Conservation (phyloP, 1,140 invertebrate genomes). For the Dryas iulia region DNA sequence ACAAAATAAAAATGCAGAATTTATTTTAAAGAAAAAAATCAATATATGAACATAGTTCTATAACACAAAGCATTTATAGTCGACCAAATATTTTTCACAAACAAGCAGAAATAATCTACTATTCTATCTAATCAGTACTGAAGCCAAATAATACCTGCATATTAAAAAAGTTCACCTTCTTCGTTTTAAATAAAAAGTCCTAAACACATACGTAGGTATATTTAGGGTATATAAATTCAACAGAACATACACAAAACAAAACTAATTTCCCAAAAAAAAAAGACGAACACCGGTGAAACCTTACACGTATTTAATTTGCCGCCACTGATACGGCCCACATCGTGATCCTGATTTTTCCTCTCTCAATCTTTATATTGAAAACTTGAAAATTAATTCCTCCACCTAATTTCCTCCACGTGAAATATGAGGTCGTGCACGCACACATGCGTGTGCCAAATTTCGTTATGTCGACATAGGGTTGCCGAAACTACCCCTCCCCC, state of each 20-base stretch:
- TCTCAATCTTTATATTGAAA: slow-evolving; percentile 76
- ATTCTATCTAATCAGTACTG: no score
- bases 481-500: slow-evolving; percentile 71
- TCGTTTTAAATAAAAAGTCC: background rate
- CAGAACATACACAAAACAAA: slow-evolving; percentile 15
- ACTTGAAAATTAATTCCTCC: slow-evolving; percentile 76
- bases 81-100: no score
- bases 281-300: slow-evolving; percentile 52
- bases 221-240: background rate
- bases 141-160: background rate
- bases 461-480: slow-evolving; percentile 74
- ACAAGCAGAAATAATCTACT: no score
- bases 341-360: slow-evolving; percentile 60
- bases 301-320: slow-evolving; percentile 55
- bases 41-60: no score
- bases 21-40: no score
- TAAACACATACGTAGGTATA: background rate
- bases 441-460: slow-evolving; percentile 62
- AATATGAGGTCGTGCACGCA: slow-evolving; percentile 74
- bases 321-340: slow-evolving; percentile 40
- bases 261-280: slow-evolving; percentile 34
- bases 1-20: no score
- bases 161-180: background rate
- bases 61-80: no score
- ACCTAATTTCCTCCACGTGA: slow-evolving; percentile 73